Conservation (phyloP, 2,113 vertebrate species). For the Abramis brama region DNA sequence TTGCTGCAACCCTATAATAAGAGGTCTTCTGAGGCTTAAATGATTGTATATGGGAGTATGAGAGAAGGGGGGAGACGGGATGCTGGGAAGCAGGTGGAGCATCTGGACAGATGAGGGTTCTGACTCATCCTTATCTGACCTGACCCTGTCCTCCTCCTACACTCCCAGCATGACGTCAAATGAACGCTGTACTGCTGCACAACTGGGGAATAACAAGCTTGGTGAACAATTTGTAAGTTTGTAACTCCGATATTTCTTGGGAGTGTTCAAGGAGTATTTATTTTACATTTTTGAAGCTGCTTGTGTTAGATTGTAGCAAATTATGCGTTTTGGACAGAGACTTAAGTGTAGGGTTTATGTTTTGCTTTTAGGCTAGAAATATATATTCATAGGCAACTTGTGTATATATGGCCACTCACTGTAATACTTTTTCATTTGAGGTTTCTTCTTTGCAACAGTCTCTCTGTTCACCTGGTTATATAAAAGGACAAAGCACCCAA, state of each 20-base stretch:
- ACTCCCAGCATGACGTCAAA: neutral
- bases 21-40: neutral
- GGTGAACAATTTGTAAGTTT: neutral
- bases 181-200: neutral
- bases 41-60: neutral
- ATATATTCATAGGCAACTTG: neutral
- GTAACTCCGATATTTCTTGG: neutral
- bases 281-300: neutral
- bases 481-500: slow-evolving; percentile 16
- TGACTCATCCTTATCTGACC: slow-evolving; percentile 18
- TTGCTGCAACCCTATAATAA: neutral
- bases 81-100: slow-evolving; percentile 2
- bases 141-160: neutral
- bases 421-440: neutral
- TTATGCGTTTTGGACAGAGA: neutral
- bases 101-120: slow-evolving; percentile 22
- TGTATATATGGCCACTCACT: neutral
- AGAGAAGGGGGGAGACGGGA: neutral
- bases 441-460: neutral
- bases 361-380: neutral
- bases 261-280: neutral
- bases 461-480: slow-evolving; percentile 34
- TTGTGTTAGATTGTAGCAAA: neutral
- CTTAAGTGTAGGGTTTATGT: no score
- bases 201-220: neutral